phyloP scores from a whole-genome alignment of 35 echinoderm and acorn worm species.

The Heliocidaris tuberculata region DNA sequence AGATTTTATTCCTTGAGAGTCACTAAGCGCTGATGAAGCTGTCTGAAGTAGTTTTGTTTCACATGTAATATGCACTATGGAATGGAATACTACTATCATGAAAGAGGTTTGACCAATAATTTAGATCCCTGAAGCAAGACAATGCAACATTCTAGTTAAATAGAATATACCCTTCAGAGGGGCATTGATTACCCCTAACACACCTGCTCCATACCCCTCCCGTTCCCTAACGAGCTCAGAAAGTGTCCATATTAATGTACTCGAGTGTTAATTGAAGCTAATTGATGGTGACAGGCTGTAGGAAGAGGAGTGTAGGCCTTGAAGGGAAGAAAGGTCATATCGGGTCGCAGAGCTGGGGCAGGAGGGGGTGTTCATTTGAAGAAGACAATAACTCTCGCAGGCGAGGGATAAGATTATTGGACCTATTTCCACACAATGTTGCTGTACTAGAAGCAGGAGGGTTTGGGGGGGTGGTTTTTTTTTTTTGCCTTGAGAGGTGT shows the following conservation, averaged over 20 bases:
- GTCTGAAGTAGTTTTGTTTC: too few species aligned
- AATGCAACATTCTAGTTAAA: neutral
- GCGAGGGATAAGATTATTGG: too few species aligned
- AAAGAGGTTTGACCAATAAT: too few species aligned
- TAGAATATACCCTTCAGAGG: neutral
- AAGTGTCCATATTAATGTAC: neutral
- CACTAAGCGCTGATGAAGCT: too few species aligned
- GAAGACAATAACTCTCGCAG: neutral
- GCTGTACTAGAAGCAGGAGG: too few species aligned
- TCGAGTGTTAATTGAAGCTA: neutral
- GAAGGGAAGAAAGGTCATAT: neutral
- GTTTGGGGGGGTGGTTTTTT: too few species aligned
- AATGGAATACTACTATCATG: too few species aligned
- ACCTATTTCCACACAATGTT: too few species aligned
- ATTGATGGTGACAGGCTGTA: neutral
- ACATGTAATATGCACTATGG: too few species aligned
- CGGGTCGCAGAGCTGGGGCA: neutral
- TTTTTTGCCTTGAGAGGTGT: too few species aligned
- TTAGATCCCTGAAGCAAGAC: neutral
- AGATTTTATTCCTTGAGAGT: too few species aligned
- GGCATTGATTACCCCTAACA: too few species aligned
- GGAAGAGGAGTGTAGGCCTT: neutral
- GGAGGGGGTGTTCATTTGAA: neutral
- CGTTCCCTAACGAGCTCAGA: neutral
- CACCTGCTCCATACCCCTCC: neutral